A percentile compares a stretch with the other conserved stretches of the same genome.
Evolutionary conservation across 1,140 invertebrate genomes (phyloP).

Genomic region (Belonocnema kinseyi): DNA sequence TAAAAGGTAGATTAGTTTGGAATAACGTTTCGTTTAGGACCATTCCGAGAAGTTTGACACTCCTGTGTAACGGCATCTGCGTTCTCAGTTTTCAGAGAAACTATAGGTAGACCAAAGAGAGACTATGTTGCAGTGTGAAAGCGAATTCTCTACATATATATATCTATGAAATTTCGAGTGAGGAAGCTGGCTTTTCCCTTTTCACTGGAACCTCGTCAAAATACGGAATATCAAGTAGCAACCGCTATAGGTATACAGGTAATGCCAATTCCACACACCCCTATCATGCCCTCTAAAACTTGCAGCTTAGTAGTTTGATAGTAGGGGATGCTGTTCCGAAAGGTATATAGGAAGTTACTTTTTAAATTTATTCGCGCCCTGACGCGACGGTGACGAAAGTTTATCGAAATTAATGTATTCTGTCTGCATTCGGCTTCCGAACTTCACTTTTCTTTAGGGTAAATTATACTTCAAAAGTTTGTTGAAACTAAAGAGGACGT

Average conservation of each 20-base stretch:
- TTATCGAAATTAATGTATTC: conserved; percentile 20
- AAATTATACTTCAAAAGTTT: too few relatives aligned
- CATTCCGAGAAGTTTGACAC: not conserved
- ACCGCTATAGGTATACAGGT: not conserved
- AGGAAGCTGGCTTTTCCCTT: not conserved
- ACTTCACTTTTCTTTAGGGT: not conserved
- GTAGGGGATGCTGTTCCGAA: conserved; percentile 28
- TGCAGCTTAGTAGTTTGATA: not conserved
- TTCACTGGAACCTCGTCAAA: conserved; percentile 47
- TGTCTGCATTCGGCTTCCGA: not conserved
- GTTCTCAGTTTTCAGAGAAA: conserved; percentile 36
- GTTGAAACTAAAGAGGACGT: too few relatives aligned
- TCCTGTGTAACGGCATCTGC: conserved; percentile 45
- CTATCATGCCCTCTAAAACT: not conserved
- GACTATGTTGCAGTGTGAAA: not conserved
- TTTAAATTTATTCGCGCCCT: conserved; percentile 6
- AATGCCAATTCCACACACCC: not conserved
- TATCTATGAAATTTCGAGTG: not conserved
- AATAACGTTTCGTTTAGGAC: not conserved
- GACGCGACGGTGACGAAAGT: conserved; percentile 5
- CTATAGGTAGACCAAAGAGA: not conserved
- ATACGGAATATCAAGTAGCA: conserved; percentile 54
- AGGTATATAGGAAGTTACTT: conserved; percentile 37
- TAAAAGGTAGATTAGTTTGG: not conserved
- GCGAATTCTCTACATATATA: not conserved